Percentiles rank a stretch among this genome's conserved stretches.
Conservation (phyloP, 64 coral and sea anemone genomes). For the Pocillopora damicornis region DNA sequence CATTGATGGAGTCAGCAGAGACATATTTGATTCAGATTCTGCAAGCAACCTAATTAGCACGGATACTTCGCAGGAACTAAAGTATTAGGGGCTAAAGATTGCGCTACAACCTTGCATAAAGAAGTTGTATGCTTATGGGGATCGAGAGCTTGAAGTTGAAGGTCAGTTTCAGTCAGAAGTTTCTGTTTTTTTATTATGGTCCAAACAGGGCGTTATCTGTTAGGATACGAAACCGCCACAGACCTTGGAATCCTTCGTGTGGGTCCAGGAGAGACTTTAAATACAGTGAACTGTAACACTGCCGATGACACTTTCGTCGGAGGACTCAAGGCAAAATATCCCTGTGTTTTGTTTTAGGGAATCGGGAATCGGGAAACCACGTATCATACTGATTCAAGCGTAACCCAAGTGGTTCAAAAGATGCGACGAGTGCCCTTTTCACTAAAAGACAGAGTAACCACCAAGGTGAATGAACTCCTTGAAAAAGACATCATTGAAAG, state of each 20-base stretch:
- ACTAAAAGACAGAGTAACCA: neutral
- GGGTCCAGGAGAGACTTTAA: neutral
- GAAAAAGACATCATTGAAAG: constrained; percentile 19
- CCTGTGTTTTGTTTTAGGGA: constrained; percentile 6
- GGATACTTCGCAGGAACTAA: neutral
- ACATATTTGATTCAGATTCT: constrained; percentile 30
- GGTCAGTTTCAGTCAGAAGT: constrained; percentile 26
- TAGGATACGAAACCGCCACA: constrained; percentile 1
- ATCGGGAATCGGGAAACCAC: too few species aligned
- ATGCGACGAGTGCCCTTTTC: constrained; percentile 17
- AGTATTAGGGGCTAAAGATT: constrained; percentile 9
- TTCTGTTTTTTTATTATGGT: neutral
- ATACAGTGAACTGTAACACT: constrained; percentile 10
- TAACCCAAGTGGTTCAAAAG: constrained; percentile 22
- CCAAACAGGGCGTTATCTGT: constrained; percentile 10
- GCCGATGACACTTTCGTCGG: neutral
- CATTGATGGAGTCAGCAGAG: neutral
- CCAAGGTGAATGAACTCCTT: constrained; percentile 26
- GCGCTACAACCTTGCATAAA: constrained; percentile 1
- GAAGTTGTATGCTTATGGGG: constrained; percentile 30
- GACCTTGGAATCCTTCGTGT: constrained; percentile 1
- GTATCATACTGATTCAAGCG: neutral
- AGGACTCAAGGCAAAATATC: neutral
- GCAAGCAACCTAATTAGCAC: constrained; percentile 26
- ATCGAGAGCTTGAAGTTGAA: neutral